phyloP scores from a whole-genome alignment of 30 jellyfish, hydroid and myxozoan species.

The Turritopsis rubra region DNA sequence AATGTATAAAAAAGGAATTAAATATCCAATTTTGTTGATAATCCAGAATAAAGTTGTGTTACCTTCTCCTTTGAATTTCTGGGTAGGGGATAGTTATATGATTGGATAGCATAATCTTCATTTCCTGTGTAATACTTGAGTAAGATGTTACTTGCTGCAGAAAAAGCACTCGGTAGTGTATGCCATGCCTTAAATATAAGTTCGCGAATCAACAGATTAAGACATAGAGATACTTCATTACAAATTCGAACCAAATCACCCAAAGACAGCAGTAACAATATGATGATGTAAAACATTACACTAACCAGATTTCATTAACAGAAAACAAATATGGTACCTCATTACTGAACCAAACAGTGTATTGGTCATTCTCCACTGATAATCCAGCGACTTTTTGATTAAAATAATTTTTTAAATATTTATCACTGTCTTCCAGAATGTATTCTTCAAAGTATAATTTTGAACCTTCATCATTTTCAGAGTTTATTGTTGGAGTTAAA shows the following conservation, averaged over 20 bases:
- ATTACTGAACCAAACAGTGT: constrained; percentile 80
- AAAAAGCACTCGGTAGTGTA: constrained; percentile 53
- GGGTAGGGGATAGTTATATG: constrained; percentile 81
- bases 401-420: constrained; percentile 40
- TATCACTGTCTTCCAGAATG: constrained; percentile 68
- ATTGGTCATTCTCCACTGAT: constrained; percentile 29
- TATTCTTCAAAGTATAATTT: constrained; percentile 52
- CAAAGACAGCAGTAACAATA: no score
- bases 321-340: no score
- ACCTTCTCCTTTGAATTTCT: constrained; percentile 77
- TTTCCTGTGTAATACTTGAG: constrained; percentile 38
- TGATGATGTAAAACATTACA: no score
- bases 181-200: constrained; percentile 50
- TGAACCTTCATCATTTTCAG: not conserved
- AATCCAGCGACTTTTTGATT: constrained; percentile 67
- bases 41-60: not conserved
- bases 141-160: constrained; percentile 62
- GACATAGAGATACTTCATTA: no score
- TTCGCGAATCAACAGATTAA: not conserved
- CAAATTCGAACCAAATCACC: no score
- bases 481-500: not conserved
- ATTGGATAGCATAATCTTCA: constrained; percentile 48
- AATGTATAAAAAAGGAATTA: no score
- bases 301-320: no score
- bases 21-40: no score